Evolutionary conservation across 2,113 vertebrate genomes (phyloP).

Genomic region (Malaclemys terrapin): DNA sequence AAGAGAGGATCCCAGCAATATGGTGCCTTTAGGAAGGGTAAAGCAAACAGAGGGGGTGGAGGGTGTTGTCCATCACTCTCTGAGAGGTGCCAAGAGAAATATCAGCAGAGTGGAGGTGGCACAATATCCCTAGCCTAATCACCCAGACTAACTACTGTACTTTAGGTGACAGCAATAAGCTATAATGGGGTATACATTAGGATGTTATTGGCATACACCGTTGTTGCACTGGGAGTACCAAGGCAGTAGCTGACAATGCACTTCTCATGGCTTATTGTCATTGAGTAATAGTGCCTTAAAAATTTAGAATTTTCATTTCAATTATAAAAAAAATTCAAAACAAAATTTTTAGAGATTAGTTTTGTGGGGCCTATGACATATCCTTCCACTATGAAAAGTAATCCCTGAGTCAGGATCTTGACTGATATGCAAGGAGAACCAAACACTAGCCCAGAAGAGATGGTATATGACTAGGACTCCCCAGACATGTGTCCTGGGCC

Average conservation of each 20-base stretch:
- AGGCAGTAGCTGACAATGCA: background rate
- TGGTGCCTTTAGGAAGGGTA: background rate
- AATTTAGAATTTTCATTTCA: background rate
- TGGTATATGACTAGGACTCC: background rate
- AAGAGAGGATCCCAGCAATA: background rate
- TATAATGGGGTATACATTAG: background rate
- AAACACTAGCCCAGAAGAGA: background rate
- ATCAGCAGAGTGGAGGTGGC: background rate
- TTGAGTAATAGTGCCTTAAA: background rate
- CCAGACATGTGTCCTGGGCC: background rate
- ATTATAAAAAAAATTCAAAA: background rate
- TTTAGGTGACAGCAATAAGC: background rate
- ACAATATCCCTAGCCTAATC: background rate
- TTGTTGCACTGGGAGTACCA: background rate
- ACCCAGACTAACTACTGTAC: background rate
- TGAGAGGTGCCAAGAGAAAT: background rate
- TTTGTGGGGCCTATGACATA: background rate
- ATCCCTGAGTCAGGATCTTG: background rate
- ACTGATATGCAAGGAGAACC: no score
- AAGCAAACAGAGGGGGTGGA: background rate
- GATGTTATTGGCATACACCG: background rate
- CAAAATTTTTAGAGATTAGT: background rate
- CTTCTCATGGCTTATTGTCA: background rate
- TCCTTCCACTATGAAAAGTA: background rate
- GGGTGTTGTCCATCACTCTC: background rate